Base-by-base conservation (phyloP, 2,888 invertebrate species). In the Macroteleia sp. region DNA sequence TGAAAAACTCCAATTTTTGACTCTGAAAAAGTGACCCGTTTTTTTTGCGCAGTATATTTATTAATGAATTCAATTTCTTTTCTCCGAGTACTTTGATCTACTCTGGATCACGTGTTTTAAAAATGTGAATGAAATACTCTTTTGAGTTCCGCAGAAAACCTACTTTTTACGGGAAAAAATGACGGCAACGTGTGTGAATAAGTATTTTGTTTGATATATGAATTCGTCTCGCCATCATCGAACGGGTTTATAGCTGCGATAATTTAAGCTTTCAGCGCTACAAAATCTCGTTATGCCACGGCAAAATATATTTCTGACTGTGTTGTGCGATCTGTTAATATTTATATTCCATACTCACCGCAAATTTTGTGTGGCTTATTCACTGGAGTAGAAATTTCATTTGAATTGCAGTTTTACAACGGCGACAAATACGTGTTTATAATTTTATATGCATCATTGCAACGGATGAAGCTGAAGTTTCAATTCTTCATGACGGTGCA, bases 271-370 rank as follows among this genome's bases (percentile, higher is more conserved):
- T 75, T 75, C 75, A 75, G 48, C 39, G n/a, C n/a, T 52, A 44
- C 74, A 59, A 59, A 67, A 74, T 74, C 54, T 75, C 75, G 74
- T 75, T 75, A 75, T 36, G 46, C 42, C 19, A 30, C 41, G 14
- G 41, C 10, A 59, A 75, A 67, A 75, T 69, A 56, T 62, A 75
- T 56, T 59, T 69, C 67, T 48, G 48, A 75, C 67, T 52, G 44
- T 69, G 39, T 17, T 42, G 46, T 14, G 25, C 62, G 75, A 69
- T 75, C 41, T 62, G 69, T 48, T 69, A 67, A 69, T 76, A 76
- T 76, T 69, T 69, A 69, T 76, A 76, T 76, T 76, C 50, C 56
- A 56, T 62, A 69, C 69, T 56, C 56, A 48, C 57, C 54, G 69
- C 75, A 69, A 69, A 69, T 76, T 76, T 62, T 19, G 30, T 12